phyloP scores from a whole-genome alignment of 2,888 invertebrate species.

The Aphrophora alni region DNA sequence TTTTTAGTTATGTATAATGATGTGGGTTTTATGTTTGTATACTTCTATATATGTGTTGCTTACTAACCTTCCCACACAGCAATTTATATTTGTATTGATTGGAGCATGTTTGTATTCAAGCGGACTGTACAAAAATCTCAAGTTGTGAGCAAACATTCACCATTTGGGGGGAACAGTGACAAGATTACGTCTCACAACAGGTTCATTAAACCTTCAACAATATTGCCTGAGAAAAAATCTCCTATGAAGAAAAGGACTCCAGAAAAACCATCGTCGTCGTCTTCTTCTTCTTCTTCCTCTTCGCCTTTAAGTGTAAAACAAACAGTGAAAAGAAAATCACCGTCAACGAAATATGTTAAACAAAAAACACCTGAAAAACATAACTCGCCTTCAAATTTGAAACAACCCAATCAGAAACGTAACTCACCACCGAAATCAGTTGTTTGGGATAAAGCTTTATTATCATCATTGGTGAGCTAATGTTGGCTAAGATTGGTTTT shows the following conservation, averaged over 20 bases:
- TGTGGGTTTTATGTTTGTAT: not conserved
- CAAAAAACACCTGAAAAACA: not conserved
- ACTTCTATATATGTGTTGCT: not conserved
- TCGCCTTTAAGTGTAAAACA: not conserved
- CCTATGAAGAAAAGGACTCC: not conserved
- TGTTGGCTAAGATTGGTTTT: not conserved
- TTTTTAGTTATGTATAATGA: not conserved
- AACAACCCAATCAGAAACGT: not conserved
- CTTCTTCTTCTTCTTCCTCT: not conserved
- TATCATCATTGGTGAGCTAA: conserved; percentile 22
- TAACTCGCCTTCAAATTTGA: not conserved
- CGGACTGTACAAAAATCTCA: not conserved
- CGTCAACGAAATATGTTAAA: not conserved
- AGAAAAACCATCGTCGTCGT: not conserved
- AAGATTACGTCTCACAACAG: not conserved
- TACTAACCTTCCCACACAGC: not conserved
- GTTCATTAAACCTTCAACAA: not conserved
- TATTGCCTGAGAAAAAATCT: not conserved
- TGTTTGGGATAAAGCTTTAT: conserved; percentile 19
- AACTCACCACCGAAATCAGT: conserved; percentile 11
- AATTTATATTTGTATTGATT: not conserved
- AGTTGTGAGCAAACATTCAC: not conserved
- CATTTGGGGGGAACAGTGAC: not conserved
- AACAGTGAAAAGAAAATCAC: not conserved
- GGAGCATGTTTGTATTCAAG: conserved; percentile 2